Evolutionary conservation across 2,888 invertebrate species (phyloP), one percentile per base, ranked within the genome.

Genomic region (Sminthurinus aureus): DNA sequence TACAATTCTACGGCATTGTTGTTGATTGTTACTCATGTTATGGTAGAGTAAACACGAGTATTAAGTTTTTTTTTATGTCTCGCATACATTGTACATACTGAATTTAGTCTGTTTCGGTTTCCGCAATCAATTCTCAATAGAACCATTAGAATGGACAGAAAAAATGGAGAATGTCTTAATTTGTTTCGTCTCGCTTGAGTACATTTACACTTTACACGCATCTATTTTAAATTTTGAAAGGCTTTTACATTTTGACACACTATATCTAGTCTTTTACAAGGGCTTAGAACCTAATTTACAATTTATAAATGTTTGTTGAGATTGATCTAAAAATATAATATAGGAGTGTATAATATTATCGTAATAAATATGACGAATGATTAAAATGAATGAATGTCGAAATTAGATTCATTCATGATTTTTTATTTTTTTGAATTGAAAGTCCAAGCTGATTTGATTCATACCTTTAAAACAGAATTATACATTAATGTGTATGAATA

Each of bases 121-220:
- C 58, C 58, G 38, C 38, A 38, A 38, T 58, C 58, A 58, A 58
- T 2, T 58, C 52, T 52, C 52, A 52, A 58, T 58, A 58, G 58
- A 58, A 58, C 58, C 9, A 2, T 58, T 13, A 4, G 38, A 38
- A 38, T 38, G 38, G 38, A 38, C 38, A 38, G 1, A 38, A 38
- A 38, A 38, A 38, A 38, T 38, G 64, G 64, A 13, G 20, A 69
- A 18, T 51, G n/a, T 58, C 20, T 18, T 52, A 52, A 80, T 79
- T 79, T 69, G 67, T 80, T 51, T 50, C 50, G 51, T 80, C 51
- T 71, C 71, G 80, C 80, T 71, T 71, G 80, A 80, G 69, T 50
- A 71, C 71, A n/a, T 71, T 20, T 18, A 24, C 38, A 18, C 73
- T 73, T 73, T 73, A 12, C n/a, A n/a, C n/a, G n/a, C n/a, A 12